Conservation (phyloP, 2,797 vertebrate species). For the Pseudomugil gertrudae region DNA sequence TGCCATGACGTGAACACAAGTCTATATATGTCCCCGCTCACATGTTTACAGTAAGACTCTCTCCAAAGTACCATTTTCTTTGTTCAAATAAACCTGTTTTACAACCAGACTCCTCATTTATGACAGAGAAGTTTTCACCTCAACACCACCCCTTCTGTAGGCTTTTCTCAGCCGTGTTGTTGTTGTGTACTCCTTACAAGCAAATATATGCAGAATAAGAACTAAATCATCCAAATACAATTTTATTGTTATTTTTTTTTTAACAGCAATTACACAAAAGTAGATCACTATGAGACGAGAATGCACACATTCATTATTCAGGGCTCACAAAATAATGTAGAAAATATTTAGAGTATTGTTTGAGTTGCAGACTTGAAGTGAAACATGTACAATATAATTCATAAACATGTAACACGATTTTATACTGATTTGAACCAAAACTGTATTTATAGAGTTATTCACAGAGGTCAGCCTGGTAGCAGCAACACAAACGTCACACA, state of each 20-base stretch:
- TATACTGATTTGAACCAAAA: slow-evolving; percentile 38
- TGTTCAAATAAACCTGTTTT: too few relatives aligned
- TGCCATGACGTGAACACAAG: too few relatives aligned
- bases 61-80: too few relatives aligned
- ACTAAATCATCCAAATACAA: slow-evolving; percentile 11
- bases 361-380: neutral
- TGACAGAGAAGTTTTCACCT: too few relatives aligned
- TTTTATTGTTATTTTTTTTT: slow-evolving; percentile 41
- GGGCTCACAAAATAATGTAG: slow-evolving; percentile 21
- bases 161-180: too few relatives aligned
- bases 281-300: slow-evolving; percentile 41
- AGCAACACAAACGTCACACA: neutral
- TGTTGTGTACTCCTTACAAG: neutral
- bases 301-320: slow-evolving; percentile 42
- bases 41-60: too few relatives aligned
- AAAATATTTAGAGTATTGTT: slow-evolving; percentile 26
- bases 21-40: too few relatives aligned
- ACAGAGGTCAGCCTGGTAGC: slow-evolving; percentile 46
- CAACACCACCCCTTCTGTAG: too few relatives aligned
- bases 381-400: slow-evolving; percentile 10
- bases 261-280: slow-evolving; percentile 33
- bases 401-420: slow-evolving; percentile 29
- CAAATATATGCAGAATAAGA: too few relatives aligned
- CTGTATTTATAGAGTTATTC: slow-evolving; percentile 37
- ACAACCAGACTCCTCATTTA: too few relatives aligned